Conservation (phyloP, 2,113 vertebrate genomes). For the Isurus oxyrinchus region DNA sequence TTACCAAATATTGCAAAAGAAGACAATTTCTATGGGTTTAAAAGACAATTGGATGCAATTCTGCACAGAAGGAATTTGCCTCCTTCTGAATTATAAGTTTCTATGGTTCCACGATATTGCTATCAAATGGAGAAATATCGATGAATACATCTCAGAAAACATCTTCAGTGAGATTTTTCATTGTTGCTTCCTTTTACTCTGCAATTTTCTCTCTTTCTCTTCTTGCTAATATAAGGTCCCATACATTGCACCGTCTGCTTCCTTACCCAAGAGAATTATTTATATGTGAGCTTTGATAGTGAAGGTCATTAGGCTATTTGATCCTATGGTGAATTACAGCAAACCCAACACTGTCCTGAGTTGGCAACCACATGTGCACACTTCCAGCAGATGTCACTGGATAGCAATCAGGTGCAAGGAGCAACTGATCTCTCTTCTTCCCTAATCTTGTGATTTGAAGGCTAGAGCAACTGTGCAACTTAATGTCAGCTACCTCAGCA, state of each 20-base stretch:
- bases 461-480: background rate
- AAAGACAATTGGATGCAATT: background rate
- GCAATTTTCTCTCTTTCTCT: background rate
- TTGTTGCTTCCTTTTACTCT: background rate
- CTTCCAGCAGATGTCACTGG: constrained; percentile 30
- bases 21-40: background rate
- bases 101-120: background rate
- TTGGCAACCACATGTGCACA: background rate
- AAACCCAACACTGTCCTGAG: background rate
- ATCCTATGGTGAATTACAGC: background rate
- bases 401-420: background rate
- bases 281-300: background rate
- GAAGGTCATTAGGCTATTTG: background rate
- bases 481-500: background rate
- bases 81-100: background rate
- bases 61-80: background rate
- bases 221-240: background rate
- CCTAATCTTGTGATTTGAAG: background rate
- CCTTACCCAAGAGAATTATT: background rate
- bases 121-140: background rate
- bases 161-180: background rate
- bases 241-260: background rate
- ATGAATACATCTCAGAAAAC: background rate
- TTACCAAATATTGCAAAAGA: background rate
- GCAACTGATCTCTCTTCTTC: background rate